phyloP scores from a whole-genome alignment of 1,140 invertebrate species.

The Frieseomelitta varia region DNA sequence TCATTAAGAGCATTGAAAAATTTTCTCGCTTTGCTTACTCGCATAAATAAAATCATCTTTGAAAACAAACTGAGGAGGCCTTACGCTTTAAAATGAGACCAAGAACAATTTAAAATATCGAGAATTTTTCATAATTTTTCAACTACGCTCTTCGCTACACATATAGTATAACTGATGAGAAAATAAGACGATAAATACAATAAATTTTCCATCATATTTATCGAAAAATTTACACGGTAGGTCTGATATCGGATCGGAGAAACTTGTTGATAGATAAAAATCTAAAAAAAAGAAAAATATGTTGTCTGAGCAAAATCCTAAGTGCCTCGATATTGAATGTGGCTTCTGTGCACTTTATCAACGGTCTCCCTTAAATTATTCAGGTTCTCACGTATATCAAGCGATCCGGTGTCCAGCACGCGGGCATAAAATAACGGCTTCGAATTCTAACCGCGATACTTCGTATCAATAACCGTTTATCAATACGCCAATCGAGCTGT shows the following conservation, averaged over 20 bases:
- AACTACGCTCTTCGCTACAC: too few species aligned
- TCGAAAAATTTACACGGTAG: neutral
- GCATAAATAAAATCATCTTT: too few species aligned
- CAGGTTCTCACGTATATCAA: slow-evolving; percentile 14
- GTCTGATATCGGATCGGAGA: neutral
- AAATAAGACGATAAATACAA: neutral
- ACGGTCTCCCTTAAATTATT: slow-evolving; percentile 9
- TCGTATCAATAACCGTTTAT: slow-evolving; percentile 23
- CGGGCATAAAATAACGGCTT: slow-evolving; percentile 32
- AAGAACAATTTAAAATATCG: too few species aligned
- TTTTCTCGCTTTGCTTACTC: too few species aligned
- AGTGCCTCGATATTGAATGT: neutral
- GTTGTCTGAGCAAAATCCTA: neutral
- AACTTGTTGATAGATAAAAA: neutral
- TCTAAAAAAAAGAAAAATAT: neutral
- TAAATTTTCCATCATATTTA: neutral
- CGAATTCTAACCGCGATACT: slow-evolving; percentile 26
- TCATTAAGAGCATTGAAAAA: too few species aligned
- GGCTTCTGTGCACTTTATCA: neutral
- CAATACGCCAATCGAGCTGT: slow-evolving; percentile 1
- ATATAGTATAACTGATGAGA: neutral
- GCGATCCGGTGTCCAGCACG: neutral
- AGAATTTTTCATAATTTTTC: too few species aligned
- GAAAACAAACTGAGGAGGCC: too few species aligned
- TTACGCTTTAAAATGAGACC: too few species aligned